Evolutionary conservation across 2,888 invertebrate genomes (phyloP).

Genomic region (Perizoma flavofasciatum): DNA sequence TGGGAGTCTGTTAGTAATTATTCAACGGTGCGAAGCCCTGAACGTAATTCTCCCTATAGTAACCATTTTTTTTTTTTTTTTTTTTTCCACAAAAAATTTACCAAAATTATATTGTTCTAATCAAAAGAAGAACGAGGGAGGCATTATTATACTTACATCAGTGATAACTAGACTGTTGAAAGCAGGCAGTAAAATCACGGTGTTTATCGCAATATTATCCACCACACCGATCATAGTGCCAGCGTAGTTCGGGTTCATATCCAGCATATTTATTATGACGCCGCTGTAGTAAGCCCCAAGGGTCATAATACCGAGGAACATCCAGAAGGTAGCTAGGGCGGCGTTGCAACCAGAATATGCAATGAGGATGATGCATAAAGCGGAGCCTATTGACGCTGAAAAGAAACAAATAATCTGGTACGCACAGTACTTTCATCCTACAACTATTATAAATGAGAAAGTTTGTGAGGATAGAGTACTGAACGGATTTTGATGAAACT

Average conservation of each 20-base stretch:
- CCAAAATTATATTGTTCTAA: no score
- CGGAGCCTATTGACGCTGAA: slow-evolving; percentile 25
- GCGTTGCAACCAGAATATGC: slow-evolving; percentile 76
- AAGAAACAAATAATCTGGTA: slow-evolving; percentile 9
- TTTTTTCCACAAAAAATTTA: no score
- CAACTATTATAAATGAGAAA: no score
- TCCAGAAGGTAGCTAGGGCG: slow-evolving; percentile 62
- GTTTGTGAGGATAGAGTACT: no score
- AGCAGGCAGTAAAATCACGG: slow-evolving; percentile 3
- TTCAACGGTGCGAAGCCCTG: no score
- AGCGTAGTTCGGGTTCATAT: slow-evolving; percentile 78
- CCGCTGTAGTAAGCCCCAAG: slow-evolving; percentile 84
- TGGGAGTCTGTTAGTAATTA: no score
- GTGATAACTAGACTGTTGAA: slow-evolving; percentile 15
- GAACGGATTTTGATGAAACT: no score
- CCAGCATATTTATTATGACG: slow-evolving; percentile 78
- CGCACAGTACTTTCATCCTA: no score
- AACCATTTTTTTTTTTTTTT: no score
- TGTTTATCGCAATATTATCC: slow-evolving; percentile 20
- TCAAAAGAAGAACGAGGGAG: no score
- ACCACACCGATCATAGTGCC: slow-evolving; percentile 72
- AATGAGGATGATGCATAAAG: slow-evolving; percentile 54
- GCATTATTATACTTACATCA: slow-evolving; percentile 4
- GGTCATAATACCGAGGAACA: slow-evolving; percentile 75
- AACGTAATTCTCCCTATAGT: no score